phyloP scores from a whole-genome alignment of 2,888 invertebrate genomes.

The Pandemis corylana region DNA sequence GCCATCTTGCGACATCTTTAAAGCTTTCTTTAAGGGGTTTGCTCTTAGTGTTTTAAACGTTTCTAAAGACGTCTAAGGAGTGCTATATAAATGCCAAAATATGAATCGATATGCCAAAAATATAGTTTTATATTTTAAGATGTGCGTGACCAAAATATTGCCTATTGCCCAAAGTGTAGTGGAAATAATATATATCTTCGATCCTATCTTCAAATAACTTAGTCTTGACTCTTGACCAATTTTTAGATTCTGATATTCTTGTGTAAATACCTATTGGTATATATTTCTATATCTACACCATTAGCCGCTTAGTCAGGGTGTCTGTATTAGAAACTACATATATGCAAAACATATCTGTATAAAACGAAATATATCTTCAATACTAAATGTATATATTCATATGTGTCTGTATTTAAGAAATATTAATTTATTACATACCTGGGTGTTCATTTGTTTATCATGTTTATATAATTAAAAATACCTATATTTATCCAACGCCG shows the following conservation, averaged over 20 bases:
- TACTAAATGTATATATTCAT: constrained; percentile 28
- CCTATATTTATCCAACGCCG: constrained; percentile 42
- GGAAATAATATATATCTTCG: constrained; percentile 60
- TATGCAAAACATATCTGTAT: constrained; percentile 46
- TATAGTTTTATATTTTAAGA: constrained; percentile 26
- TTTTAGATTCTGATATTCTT: constrained; percentile 44
- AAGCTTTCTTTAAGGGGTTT: constrained; percentile 31
- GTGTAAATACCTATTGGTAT: constrained; percentile 44
- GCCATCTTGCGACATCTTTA: constrained; percentile 48
- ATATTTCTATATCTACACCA: constrained; percentile 43
- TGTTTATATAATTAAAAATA: constrained; percentile 25
- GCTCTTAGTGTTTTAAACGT: constrained; percentile 20
- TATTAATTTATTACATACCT: constrained; percentile 7
- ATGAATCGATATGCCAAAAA: constrained; percentile 5
- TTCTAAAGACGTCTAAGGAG: constrained; percentile 47
- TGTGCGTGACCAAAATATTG: constrained; percentile 45
- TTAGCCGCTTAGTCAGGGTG: constrained; percentile 64
- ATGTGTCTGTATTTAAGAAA: constrained; percentile 14
- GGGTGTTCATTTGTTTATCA: constrained; percentile 23
- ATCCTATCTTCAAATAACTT: constrained; percentile 49
- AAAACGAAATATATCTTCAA: constrained; percentile 39
- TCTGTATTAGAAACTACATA: constrained; percentile 46
- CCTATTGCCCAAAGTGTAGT: constrained; percentile 54
- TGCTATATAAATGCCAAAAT: constrained; percentile 43
- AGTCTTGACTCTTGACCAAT: constrained; percentile 55